phyloP scores from a whole-genome alignment of 2,797 vertebrate species.

The Sylvia borin region DNA sequence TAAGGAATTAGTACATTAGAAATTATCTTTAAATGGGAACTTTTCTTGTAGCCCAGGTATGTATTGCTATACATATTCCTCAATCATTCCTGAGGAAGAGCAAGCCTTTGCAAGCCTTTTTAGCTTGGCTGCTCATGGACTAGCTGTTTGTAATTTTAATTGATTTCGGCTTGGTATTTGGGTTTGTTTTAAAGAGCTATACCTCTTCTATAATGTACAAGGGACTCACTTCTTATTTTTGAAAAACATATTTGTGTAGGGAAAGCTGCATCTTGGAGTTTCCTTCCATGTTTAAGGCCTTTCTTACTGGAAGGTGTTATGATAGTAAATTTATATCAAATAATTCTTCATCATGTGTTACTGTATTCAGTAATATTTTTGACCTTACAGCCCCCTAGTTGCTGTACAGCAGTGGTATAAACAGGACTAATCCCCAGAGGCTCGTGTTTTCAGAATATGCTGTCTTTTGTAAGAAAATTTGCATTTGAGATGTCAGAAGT shows the following conservation, averaged over 20 bases:
- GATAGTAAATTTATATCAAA: not conserved
- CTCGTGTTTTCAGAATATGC: not conserved
- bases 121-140: not conserved
- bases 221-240: not conserved
- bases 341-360: not conserved
- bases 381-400: not conserved
- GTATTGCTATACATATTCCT: not conserved
- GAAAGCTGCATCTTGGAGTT: not conserved
- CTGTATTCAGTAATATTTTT: not conserved
- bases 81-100: not conserved
- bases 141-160: not conserved
- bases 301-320: not conserved
- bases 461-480: not conserved
- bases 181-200: not conserved
- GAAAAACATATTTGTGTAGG: not conserved
- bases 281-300: not conserved
- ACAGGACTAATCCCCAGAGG: not conserved
- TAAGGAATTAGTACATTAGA: not conserved
- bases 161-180: not conserved
- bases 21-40: not conserved
- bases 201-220: not conserved
- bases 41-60: not conserved
- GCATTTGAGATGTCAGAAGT: not conserved
- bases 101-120: not conserved
- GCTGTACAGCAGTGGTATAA: not conserved